Evolutionary conservation across 2,113 vertebrate species (phyloP), one percentile per base, ranked within the genome.

Genomic region (Rafetus swinhoei): DNA sequence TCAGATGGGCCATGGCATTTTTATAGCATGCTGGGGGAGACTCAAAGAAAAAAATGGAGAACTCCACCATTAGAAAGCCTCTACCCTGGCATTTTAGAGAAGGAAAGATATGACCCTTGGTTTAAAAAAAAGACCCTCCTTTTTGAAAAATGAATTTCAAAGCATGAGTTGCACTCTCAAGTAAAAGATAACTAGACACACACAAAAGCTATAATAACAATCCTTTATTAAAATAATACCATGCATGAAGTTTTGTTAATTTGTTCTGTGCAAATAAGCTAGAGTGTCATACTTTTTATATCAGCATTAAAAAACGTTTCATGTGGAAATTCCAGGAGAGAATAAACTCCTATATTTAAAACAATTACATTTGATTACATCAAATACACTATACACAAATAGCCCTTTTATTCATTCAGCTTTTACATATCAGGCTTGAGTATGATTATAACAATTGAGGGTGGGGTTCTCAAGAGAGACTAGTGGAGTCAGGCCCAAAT

Each of bases 201-300:
- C n/a, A n/a, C n/a, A 2, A 69, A 69, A 62, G 16, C 29, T 21
- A 1, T 74, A 55, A 59, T 94, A 94, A 87, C 82, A 96, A 94
- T 65, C 45, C 50, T 97, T 97, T 97, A 95, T 29, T 95, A 93
- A 97, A 97, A 96, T 84, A 90, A 12, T 90, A 74, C 65, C 22
- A 76, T 3, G 77, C 81, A 21, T 11, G 50, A 45, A 85, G 32
- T 13, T 76, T 76, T 24, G 3, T 45, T 88, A 85, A 39, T 76
- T 86, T 80, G 62, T 90, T 81, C 72, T 80, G 7, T 50, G 57
- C 84, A 88, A 87, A 60, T 18, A 85, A 79, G 39, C 53, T 57
- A 83, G 60, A 9, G 2, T 87, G 56, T 72, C 79, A 93, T 3
- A 0, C n/a, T 9, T 85, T 95, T 85, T 21, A 22, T 50, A 29